Conservation (phyloP, 2,113 vertebrate genomes). For the Oryzias javanicus region DNA sequence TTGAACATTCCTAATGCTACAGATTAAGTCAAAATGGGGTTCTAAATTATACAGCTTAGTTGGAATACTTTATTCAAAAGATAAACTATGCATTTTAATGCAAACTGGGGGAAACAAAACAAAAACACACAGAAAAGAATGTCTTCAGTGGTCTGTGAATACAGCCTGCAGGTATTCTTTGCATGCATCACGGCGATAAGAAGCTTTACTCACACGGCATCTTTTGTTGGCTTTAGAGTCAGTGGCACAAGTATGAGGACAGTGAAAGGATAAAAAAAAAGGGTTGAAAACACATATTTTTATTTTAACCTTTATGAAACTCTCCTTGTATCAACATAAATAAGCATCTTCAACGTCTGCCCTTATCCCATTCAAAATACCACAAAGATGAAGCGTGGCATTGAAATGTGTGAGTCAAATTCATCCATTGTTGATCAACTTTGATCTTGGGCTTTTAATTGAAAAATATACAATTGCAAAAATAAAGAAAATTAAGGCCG, state of each 20-base stretch:
- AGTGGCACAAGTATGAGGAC: conserved; percentile 31
- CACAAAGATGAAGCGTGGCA: too few relatives aligned
- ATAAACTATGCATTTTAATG: background rate
- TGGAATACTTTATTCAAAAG: background rate
- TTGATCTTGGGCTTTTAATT: too few relatives aligned
- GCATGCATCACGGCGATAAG: conserved; percentile 29
- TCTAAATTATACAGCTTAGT: background rate
- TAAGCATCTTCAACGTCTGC: too few relatives aligned
- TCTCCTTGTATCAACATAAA: too few relatives aligned
- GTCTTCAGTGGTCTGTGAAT: conserved; percentile 3
- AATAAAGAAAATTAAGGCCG: too few relatives aligned
- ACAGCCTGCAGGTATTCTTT: conserved; percentile 47
- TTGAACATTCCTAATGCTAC: too few relatives aligned
- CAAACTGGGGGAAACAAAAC: conserved; percentile 13
- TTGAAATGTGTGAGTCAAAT: too few relatives aligned
- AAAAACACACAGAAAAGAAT: conserved; percentile 4
- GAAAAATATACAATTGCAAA: too few relatives aligned
- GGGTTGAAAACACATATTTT: too few relatives aligned
- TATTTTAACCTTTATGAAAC: too few relatives aligned
- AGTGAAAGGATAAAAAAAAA: conserved; percentile 21
- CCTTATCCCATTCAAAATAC: too few relatives aligned
- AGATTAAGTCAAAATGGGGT: background rate
- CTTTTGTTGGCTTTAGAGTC: conserved; percentile 33
- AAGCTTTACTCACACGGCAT: conserved; percentile 20
- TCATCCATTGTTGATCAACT: too few relatives aligned